phyloP scores from a whole-genome alignment of 2,888 invertebrate genomes.

The Campaea margaritaria region DNA sequence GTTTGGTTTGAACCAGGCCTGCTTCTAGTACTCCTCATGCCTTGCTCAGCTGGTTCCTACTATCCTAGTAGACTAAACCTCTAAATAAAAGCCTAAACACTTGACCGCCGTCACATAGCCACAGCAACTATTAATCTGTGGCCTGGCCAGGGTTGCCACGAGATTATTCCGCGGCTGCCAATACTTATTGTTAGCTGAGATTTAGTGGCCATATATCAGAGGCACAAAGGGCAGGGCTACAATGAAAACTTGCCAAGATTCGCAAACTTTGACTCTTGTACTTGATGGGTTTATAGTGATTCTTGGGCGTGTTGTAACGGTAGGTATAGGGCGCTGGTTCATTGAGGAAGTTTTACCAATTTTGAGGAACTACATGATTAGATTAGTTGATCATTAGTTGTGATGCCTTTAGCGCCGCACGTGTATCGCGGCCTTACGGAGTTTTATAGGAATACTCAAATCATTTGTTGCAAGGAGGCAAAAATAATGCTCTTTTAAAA shows the following conservation, averaged over 20 bases:
- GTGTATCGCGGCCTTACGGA: too few relatives aligned
- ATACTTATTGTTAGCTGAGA: slow-evolving; percentile 56
- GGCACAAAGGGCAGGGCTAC: slow-evolving; percentile 51
- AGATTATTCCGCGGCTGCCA: slow-evolving; percentile 37
- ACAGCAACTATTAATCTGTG: slow-evolving; percentile 29
- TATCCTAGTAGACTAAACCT: slow-evolving; percentile 9
- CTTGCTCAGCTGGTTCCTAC: background rate
- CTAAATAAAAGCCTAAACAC: slow-evolving; percentile 20
- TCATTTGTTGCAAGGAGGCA: too few relatives aligned
- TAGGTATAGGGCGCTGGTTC: background rate
- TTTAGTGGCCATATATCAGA: slow-evolving; percentile 66
- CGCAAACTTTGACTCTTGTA: slow-evolving; percentile 34
- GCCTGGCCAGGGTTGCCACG: slow-evolving; percentile 16
- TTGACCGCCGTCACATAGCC: slow-evolving; percentile 14
- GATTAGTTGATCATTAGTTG: background rate
- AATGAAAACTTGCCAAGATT: slow-evolving; percentile 47
- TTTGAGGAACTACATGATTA: slow-evolving; percentile 2
- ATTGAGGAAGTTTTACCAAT: background rate
- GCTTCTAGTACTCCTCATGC: too few relatives aligned
- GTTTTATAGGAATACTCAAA: too few relatives aligned
- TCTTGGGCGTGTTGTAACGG: slow-evolving; percentile 17
- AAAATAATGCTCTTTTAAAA: too few relatives aligned
- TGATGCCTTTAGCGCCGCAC: too few relatives aligned
- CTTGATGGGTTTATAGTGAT: slow-evolving; percentile 31
- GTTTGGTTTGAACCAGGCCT: background rate